These are phyloP conservation scores for Macropus fuliginosus DNA, from an alignment of 2,797 vertebrate genomes.

Conservation along the genomic window DNA sequence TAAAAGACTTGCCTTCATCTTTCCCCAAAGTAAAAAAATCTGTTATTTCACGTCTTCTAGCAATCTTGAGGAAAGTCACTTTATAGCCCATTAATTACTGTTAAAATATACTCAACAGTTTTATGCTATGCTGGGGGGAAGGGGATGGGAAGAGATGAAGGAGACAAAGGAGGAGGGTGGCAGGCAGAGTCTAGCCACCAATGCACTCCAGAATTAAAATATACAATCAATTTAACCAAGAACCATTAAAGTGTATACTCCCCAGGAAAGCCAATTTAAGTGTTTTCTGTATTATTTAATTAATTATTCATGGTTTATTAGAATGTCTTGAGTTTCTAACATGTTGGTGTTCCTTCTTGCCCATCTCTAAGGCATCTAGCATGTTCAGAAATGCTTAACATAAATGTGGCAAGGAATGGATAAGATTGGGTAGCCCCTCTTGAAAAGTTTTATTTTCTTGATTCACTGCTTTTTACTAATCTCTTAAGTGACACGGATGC, in stretches of 20 bases:
- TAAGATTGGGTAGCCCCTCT: background rate
- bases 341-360: background rate
- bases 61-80: background rate
- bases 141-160: background rate
- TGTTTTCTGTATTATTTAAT: background rate
- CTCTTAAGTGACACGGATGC: slow-evolving; percentile 13
- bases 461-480: background rate
- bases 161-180: background rate
- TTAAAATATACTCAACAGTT: slow-evolving; percentile 42
- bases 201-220: slow-evolving; percentile 26
- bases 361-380: slow-evolving; percentile 36
- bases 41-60: slow-evolving; percentile 26
- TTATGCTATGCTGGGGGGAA: slow-evolving; percentile 23
- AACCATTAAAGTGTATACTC: slow-evolving; percentile 1
- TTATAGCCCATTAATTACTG: background rate
- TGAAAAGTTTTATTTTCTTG: background rate
- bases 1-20: slow-evolving; percentile 37
- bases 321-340: background rate
- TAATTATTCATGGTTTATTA: background rate
- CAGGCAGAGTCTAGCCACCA: background rate
- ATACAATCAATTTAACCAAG: background rate
- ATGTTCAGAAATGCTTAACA: slow-evolving; percentile 23
- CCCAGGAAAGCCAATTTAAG: slow-evolving; percentile 43
- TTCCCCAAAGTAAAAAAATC: slow-evolving; percentile 39
- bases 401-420: background rate